Base-by-base conservation (phyloP, 2,797 vertebrate species). In the Momotus momota region DNA sequence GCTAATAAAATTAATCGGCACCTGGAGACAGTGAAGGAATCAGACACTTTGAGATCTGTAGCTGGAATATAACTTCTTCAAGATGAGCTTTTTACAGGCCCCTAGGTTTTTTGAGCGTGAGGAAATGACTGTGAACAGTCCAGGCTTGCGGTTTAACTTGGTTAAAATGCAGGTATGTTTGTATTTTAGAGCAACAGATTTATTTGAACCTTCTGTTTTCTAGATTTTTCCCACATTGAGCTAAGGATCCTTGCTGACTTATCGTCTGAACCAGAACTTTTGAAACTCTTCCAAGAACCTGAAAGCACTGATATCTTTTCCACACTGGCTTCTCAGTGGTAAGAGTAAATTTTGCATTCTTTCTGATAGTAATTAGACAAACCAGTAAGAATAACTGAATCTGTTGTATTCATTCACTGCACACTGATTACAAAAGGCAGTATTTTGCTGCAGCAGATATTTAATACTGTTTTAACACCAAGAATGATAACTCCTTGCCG, bases 221-320 rank as follows among this genome's bases (percentile, higher is more conserved):
- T 97, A 99, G 99, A 99, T 98, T 99, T 99, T 96, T 99, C 99
- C 87, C 99, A 99, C 97, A 98, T 99, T 94, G 99, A 99, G 89
- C 97, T 99, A 93, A 98, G 99, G 90, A 98, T 99, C 82, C 98
- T 99, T 91, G 98, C 99, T 95, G 99, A 99, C 94, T 98, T 99
- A 86, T 99, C 99, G 86, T 98, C 97, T 70, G 99, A 99, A 97
- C 98, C 99, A 23, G 99, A 99, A 95, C 98, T 99, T 95, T 89
- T 99, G 96, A 98, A 97, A 93, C 96, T 99, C 65, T 99, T 99
- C 96, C 98, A 97, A 96, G 97, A 98, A 81, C 98, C 98, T 20
- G 97, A 98, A 85, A 96, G 97, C 22, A 96, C 96, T 0, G 99
- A 99, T 88, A 98, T 99, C 73, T 99, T 99, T 90, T 97, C 98